phyloP scores from a whole-genome alignment of 2,113 vertebrate species.

The Sterna hirundo region DNA sequence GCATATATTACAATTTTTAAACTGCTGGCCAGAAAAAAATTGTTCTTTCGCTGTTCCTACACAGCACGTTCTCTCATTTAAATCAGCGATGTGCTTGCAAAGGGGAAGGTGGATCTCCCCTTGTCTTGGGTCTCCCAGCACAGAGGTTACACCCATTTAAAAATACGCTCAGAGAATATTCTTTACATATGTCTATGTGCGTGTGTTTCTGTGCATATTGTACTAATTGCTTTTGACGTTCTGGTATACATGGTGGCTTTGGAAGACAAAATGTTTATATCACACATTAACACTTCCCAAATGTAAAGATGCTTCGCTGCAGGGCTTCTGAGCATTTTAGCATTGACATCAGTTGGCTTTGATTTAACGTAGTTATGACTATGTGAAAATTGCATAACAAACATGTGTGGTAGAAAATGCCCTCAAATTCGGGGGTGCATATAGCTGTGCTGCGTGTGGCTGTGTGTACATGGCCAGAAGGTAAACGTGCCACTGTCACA shows the following conservation, averaged over 20 bases:
- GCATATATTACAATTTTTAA: neutral
- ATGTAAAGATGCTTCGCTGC: neutral
- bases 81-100: neutral
- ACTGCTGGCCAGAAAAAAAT: neutral
- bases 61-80: neutral
- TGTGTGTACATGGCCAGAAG: accelerated
- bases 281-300: constrained; percentile 37
- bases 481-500: neutral
- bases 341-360: constrained; percentile 24
- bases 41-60: neutral
- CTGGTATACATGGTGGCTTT: neutral
- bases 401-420: neutral
- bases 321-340: neutral
- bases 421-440: neutral
- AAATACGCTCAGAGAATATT: neutral
- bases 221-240: neutral
- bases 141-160: neutral
- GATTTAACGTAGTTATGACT: neutral
- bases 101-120: neutral
- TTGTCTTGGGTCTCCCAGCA: neutral
- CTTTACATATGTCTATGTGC: neutral
- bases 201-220: neutral
- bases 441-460: neutral
- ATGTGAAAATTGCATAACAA: neutral
- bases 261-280: constrained; percentile 30